Conservation (phyloP, 30 jellyfish, hydroid and myxozoan genomes). For the Cassiopea xamachana region DNA sequence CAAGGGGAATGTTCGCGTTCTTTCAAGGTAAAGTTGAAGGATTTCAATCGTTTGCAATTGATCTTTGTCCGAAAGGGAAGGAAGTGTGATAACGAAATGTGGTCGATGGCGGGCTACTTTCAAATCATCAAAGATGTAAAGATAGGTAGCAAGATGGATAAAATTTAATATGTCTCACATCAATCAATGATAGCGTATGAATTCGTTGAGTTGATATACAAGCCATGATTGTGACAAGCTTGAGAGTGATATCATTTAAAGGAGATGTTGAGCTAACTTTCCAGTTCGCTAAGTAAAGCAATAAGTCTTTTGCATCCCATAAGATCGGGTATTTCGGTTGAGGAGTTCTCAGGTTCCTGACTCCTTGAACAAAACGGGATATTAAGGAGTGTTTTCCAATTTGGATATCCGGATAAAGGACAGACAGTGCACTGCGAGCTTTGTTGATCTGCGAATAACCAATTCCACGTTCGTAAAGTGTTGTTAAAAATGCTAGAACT, state of each 20-base stretch:
- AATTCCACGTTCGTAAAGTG: constrained; percentile 31
- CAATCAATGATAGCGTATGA: not conserved
- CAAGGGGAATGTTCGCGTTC: not conserved
- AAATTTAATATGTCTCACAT: constrained; percentile 12
- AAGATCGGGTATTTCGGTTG: constrained; percentile 11
- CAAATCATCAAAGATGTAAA: not conserved
- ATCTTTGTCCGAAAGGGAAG: no score
- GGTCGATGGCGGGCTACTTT: not conserved
- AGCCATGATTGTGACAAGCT: constrained; percentile 1
- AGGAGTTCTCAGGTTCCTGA: constrained; percentile 6
- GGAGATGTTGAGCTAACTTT: not conserved
- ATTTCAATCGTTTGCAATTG: no score
- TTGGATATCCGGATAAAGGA: not conserved
- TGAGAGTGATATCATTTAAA: not conserved
- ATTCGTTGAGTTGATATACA: constrained; percentile 13
- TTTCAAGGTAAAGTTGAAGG: not conserved
- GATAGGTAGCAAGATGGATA: constrained; percentile 6
- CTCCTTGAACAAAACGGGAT: constrained; percentile 20
- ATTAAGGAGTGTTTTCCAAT: constrained; percentile 38
- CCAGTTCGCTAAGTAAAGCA: constrained; percentile 1
- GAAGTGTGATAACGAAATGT: no score
- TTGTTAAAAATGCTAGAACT: constrained; percentile 18
- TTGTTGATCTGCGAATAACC: constrained; percentile 23
- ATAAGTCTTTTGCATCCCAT: constrained; percentile 40
- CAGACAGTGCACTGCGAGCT: constrained; percentile 47